Percentiles rank a stretch among this genome's conserved stretches.
Conservation (phyloP, 2,797 vertebrate genomes). For the Ciconia nigra region DNA sequence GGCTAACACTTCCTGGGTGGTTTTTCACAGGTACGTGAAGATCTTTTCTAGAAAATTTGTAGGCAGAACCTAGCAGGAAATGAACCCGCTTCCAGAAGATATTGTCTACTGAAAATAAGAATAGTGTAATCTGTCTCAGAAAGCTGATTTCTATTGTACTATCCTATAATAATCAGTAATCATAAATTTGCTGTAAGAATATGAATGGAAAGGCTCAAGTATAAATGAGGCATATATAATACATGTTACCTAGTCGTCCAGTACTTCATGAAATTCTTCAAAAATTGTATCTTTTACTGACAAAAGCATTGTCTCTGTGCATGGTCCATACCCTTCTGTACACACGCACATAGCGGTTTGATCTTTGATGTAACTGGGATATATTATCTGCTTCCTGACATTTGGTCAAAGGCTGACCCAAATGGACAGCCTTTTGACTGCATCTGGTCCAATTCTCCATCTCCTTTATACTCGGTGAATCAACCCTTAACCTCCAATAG, state of each 20-base stretch:
- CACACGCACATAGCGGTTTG: accelerated
- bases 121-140: neutral
- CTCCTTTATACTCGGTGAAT: neutral
- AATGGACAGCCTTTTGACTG: neutral
- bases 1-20: neutral
- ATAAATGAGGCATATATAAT: neutral
- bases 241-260: neutral
- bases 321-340: neutral
- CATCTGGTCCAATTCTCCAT: neutral
- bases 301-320: neutral
- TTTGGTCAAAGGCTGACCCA: neutral
- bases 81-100: neutral
- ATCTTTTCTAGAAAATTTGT: neutral
- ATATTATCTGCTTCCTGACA: accelerated
- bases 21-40: neutral
- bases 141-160: neutral
- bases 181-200: neutral
- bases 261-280: neutral
- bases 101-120: neutral
- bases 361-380: neutral
- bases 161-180: neutral
- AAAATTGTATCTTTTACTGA: neutral
- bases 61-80: neutral
- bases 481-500: neutral
- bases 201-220: neutral